These are phyloP conservation scores for Lutraria lutraria DNA, from an alignment of 2,888 invertebrate genomes.

Conservation along the genomic window DNA sequence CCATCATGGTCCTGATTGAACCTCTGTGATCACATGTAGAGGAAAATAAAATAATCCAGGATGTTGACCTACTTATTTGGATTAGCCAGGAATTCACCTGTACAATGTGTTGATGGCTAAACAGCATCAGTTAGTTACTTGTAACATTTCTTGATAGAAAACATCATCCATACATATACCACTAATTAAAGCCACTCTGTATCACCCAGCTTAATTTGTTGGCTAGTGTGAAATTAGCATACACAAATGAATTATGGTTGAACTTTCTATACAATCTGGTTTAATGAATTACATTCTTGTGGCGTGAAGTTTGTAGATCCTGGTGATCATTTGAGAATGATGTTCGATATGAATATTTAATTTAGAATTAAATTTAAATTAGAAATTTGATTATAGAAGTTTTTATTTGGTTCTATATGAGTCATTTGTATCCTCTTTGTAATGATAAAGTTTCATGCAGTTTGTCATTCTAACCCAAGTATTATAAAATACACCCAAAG, in stretches of 20 bases:
- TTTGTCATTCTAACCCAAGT: no score
- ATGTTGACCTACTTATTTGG: neutral
- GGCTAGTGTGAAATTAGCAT: neutral
- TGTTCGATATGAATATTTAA: no score
- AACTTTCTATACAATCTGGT: neutral
- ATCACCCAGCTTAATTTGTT: neutral
- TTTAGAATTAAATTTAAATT: no score
- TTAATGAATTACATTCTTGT: neutral
- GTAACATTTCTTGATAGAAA: slow-evolving; percentile 14
- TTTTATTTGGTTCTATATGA: no score
- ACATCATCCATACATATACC: neutral
- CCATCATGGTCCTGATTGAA: neutral
- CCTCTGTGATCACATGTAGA: neutral
- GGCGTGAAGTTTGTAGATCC: neutral
- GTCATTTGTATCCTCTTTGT: no score
- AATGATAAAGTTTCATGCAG: no score
- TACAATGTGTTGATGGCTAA: slow-evolving; percentile 4
- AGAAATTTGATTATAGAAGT: no score
- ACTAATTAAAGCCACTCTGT: slow-evolving; percentile 9
- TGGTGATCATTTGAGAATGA: no score
- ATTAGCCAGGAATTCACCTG: slow-evolving; percentile 22
- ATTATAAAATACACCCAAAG: no score
- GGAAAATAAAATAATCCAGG: neutral
- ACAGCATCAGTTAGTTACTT: neutral
- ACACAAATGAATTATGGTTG: neutral